Base-by-base conservation (phyloP, 23 tunicate genomes). In the Aplidium turbinatum region DNA sequence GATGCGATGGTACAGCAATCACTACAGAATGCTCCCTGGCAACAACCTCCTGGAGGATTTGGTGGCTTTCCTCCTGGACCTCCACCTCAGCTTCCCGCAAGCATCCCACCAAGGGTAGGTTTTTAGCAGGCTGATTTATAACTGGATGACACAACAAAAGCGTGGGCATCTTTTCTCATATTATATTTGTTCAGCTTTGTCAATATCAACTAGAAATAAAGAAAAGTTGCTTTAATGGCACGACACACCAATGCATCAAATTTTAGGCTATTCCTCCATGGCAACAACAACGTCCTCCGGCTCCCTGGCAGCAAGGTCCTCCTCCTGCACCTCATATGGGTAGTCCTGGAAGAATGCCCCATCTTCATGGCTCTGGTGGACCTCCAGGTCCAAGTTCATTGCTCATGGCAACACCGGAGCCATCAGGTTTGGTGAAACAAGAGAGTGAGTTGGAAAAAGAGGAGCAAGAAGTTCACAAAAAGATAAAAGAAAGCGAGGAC, bases 11-110 rank as follows among this genome's bases (percentile, higher is more conserved):
- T 81, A 3, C 78, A 81, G 38, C 83, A 81, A 70, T 76, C 96
- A 0, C 27, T 88, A 27, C 96, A 88, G 34, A 81, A 75, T 57
- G 91, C 97, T 9, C 91, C 97, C 24, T 84, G 90, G 97, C 91
- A 91, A 65, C 97, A 84, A 84, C 81, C 61, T 33, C 63, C 28
- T 21, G 72, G 78, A 4, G 36, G 20, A 4, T 70, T 70, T 27
- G 58, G 38, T 47, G 38, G 58, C 19, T 71, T 68, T 28, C 73
- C 61, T 63, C 73, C 68, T 19, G 68, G 68, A 33, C 69, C 77
- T 22, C 77, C 53, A 34, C 73, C 79, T 27, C 81, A 64, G n/a
- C 73, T 79, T 77, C 81, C 35, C 13, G 74, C 79, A 2, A 74
- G 57, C 1, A 50, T 67, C 58, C 86, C 94, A 35, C 94, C 85